A percentile compares a stretch with the other conserved stretches of the same genome.
These are phyloP conservation scores for Cyclophora punctaria DNA, from an alignment of 2,888 invertebrate species.

Conservation along the genomic window DNA sequence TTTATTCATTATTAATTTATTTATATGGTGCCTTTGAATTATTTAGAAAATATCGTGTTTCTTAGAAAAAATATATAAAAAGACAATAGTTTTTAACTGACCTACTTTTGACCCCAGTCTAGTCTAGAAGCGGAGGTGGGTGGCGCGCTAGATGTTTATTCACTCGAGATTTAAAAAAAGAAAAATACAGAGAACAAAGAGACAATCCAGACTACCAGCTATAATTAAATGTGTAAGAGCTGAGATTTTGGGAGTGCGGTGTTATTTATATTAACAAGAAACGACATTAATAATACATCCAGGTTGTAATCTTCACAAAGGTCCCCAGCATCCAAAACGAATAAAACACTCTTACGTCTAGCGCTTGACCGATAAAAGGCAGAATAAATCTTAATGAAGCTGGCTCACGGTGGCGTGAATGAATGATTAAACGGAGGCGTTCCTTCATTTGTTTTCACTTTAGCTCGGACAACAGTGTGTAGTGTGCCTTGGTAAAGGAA, in stretches of 20 bases:
- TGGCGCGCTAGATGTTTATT: no score
- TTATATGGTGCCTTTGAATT: no score
- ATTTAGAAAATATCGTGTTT: no score
- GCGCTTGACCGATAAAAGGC: constrained; percentile 44
- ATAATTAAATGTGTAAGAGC: background rate
- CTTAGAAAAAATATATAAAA: no score
- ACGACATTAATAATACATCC: constrained; percentile 18
- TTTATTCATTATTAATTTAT: no score
- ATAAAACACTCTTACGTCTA: constrained; percentile 17
- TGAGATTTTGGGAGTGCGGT: no score
- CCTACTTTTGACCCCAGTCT: no score
- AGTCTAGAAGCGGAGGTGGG: no score
- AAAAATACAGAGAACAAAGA: no score
- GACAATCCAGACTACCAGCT: background rate
- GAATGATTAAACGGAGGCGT: constrained; percentile 67
- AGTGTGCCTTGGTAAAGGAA: constrained; percentile 54
- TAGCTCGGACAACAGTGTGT: constrained; percentile 50
- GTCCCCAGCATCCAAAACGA: constrained; percentile 11
- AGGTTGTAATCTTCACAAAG: constrained; percentile 17
- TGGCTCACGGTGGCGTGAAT: constrained; percentile 45
- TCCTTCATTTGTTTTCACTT: constrained; percentile 71
- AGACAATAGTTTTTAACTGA: no score
- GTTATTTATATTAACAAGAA: constrained; percentile 5
- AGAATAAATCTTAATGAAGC: constrained; percentile 64
- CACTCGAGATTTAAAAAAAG: no score